phyloP scores from a whole-genome alignment of 2,113 vertebrate genomes.

The Nycticebus coucang region DNA sequence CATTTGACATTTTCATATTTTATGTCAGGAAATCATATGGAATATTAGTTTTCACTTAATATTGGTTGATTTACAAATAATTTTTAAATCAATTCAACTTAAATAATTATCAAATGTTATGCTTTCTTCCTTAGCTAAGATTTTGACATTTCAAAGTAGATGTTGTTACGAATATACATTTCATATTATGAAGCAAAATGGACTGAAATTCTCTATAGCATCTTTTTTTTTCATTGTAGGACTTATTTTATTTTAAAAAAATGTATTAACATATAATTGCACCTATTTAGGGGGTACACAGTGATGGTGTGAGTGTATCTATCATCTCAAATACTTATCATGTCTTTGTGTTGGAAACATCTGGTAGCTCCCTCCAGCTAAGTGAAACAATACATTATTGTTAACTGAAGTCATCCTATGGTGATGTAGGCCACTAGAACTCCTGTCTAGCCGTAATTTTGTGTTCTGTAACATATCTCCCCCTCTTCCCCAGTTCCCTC shows the following conservation, averaged over 20 bases:
- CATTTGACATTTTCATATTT: not conserved
- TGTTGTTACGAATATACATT: not conserved
- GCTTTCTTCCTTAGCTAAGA: not conserved
- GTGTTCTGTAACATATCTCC: not conserved
- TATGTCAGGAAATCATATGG: not conserved
- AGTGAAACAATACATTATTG: not conserved
- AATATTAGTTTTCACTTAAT: not conserved
- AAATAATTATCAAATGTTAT: slow-evolving; percentile 23
- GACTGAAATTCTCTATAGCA: not conserved
- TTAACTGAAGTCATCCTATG: not conserved
- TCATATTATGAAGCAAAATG: not conserved
- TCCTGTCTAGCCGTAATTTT: not conserved
- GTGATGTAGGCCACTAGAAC: not conserved
- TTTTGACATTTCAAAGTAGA: slow-evolving; percentile 37
- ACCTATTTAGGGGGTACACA: not conserved
- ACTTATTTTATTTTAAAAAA: not conserved
- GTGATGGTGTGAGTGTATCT: not conserved
- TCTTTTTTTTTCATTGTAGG: not conserved
- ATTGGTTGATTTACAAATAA: not conserved
- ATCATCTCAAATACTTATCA: not conserved
- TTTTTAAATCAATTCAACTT: slow-evolving; percentile 6
- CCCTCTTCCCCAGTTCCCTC: not conserved
- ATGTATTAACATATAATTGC: not conserved
- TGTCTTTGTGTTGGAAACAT: not conserved
- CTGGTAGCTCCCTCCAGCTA: not conserved